A percentile compares a stretch with the other conserved stretches of the same genome.
Evolutionary conservation across 2,113 vertebrate species (phyloP).

Genomic region (Micronycteris hirsuta): DNA sequence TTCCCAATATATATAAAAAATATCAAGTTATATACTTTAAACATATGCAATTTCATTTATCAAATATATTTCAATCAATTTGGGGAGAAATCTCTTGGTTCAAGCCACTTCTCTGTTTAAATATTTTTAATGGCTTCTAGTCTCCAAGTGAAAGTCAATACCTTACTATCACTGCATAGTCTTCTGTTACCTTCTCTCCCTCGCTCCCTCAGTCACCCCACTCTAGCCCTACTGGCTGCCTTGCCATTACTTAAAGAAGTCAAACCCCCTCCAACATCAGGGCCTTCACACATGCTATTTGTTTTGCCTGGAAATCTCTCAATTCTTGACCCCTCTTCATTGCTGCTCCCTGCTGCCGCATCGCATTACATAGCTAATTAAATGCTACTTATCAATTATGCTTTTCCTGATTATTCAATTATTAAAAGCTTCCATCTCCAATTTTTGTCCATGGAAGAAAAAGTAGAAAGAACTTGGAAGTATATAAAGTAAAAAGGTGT

Average conservation of each 20-base stretch:
- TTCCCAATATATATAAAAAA: neutral
- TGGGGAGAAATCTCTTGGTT: neutral
- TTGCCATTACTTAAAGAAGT: neutral
- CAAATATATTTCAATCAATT: neutral
- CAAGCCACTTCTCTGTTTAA: neutral
- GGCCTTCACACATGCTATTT: neutral
- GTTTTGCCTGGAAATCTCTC: neutral
- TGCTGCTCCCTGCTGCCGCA: neutral
- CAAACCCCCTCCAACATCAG: neutral
- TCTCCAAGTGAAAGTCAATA: neutral
- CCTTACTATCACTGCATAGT: neutral
- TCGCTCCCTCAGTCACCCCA: neutral
- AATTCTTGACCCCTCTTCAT: neutral
- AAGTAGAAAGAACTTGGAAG: neutral
- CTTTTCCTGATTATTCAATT: neutral
- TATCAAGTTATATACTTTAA: neutral
- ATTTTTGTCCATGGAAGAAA: neutral
- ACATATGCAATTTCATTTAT: neutral
- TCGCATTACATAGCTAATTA: neutral
- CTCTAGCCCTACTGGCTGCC: accelerated
- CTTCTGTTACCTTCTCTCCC: neutral
- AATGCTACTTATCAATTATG: neutral
- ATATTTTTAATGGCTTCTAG: neutral
- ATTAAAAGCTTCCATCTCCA: neutral
- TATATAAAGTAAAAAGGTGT: neutral